Evolutionary conservation across 1,140 invertebrate genomes (phyloP), one percentile per base, ranked within the genome.

Genomic region (Drosophila ironensis): DNA sequence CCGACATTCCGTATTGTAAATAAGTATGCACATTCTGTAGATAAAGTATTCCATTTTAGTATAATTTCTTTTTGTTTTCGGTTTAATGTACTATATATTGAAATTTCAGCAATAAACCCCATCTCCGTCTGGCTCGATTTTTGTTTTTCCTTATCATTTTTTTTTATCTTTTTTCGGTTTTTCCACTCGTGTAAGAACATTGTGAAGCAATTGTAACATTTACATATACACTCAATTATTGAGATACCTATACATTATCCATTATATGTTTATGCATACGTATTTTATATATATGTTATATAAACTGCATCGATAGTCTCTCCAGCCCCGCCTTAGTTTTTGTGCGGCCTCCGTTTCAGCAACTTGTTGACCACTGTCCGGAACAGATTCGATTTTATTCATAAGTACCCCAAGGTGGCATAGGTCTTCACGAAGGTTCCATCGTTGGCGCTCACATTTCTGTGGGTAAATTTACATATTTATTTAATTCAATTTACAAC

Each of bases 391-490:
- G 60, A 53, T 33, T 87, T 81, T 82, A 82, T 89, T 94, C 95
- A 97, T 92, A 97, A 94, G 90, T 97, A 96, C 91, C 95, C 96
- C 90, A 96, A 93, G 59, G 95, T 96, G 82, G 95, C 95, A 90
- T 97, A 97, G 86, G 95, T 97, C 93, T 97, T 97, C 91, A 96
- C 95, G 92, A 96, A 97, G 87, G 95, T 94, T 89, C 94, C 93
- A 90, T 96, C 95, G 91, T 94, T 95, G 91, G 95, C 95, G 90
- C 93, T 95, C 9, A 82, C 69, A 91, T 95, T 95, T 91, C 95
- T 96, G 93, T 74, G 27, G n/a, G n/a, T n/a, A n/a, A n/a, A n/a
- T n/a, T n/a, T n/a, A n/a, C n/a, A n/a, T n/a, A n/a, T n/a, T n/a
- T n/a, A n/a, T n/a, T n/a, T n/a, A n/a, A n/a, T n/a, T n/a, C n/a